phyloP scores from a whole-genome alignment of 1,140 invertebrate genomes.

The Antheraea mylitta region DNA sequence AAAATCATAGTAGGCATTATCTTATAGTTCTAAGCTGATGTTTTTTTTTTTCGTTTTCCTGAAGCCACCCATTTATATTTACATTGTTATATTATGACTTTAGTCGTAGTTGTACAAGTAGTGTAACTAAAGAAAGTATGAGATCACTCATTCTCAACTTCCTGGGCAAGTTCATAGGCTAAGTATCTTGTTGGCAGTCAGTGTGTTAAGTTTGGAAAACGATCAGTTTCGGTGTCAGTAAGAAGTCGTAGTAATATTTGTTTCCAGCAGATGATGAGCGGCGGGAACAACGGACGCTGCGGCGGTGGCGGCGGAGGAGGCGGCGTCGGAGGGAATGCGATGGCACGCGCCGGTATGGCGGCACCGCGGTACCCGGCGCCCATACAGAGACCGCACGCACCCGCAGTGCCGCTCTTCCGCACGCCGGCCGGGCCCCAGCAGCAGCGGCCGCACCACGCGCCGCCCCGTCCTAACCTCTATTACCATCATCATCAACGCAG shows the following conservation, averaged over 20 bases:
- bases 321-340: slow-evolving; percentile 21
- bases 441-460: slow-evolving; percentile 44
- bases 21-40: no score
- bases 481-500: slow-evolving; percentile 60
- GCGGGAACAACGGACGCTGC: slow-evolving; percentile 55
- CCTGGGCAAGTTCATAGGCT: no score
- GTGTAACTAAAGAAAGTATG: no score
- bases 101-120: no score
- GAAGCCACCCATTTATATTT: no score
- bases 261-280: slow-evolving; percentile 53
- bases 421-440: slow-evolving; percentile 38
- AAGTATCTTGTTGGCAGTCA: no score
- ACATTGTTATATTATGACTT: no score
- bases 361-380: slow-evolving; percentile 71
- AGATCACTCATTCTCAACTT: no score
- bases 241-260: slow-evolving; percentile 12
- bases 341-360: slow-evolving; percentile 50
- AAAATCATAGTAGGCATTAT: no score
- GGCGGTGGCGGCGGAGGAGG: slow-evolving; percentile 40
- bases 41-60: no score
- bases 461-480: slow-evolving; percentile 47
- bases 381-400: slow-evolving; percentile 71
- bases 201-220: not conserved
- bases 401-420: slow-evolving; percentile 54
- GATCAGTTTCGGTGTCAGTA: slow-evolving; percentile 14